Evolutionary conservation across 2,797 vertebrate species (phyloP), one percentile per base, ranked within the genome.

Genomic region (Sebastes cheni): DNA sequence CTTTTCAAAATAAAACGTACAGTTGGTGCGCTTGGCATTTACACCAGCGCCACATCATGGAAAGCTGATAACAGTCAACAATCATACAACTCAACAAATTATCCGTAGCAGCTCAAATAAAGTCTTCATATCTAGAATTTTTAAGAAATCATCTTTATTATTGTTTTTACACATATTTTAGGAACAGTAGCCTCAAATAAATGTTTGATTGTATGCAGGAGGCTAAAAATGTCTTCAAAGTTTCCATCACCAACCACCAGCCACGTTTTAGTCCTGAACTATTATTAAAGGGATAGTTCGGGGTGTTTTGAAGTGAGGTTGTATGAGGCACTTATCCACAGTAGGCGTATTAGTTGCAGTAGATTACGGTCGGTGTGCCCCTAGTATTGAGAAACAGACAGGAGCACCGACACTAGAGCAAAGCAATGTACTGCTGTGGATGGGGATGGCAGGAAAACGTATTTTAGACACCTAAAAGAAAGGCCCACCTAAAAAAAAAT

Each of bases 1-100:
- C 27, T 81, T 78, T 79, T 84, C 59, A 87, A 85, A 84, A 86
- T 50, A 52, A 88, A 86, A 90, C 20, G 2, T 18, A 81, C 29
- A 87, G 18, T 69, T 72, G 42, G 56, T 79, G 75, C 16, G 59
- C 69, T 79, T 20, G 60, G 73, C 29, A 69, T 72, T 84, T 81
- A 83, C 52, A 50, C 66, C 82, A 76, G 72, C 75, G 71, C 77
- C 7, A 23, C 66, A 82, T 14, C 29, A 52, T 56, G 32, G 30
- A 79, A 74, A 77, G 20, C 46, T 13, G 14, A 69, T 58, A 73
- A 82, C 29, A 69, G 13, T 68, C 18, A 64, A 66, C 22, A 66
- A 9, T 70, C 36, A 86, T 36, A 62, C 54, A 82, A 73, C 20
- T 75, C 65, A 65, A 55, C 6, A 73, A 34, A 59, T 18, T 54